Conservation (phyloP, 37 sponge, comb jelly and placozoan species). For the Beroe ovata region DNA sequence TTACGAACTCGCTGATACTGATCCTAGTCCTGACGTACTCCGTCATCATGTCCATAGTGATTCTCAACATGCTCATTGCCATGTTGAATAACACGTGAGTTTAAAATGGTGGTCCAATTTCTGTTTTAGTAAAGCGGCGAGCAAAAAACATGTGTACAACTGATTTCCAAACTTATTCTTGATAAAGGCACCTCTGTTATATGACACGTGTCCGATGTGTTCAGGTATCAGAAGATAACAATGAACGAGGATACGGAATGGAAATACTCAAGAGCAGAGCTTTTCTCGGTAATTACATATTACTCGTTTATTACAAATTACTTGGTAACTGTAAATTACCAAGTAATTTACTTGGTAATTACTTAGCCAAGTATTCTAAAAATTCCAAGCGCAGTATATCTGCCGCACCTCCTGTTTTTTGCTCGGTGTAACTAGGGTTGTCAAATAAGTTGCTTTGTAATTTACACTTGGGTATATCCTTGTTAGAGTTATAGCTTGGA, state of each 20-base stretch:
- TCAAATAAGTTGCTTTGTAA: no score
- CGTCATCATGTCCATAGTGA: conserved; percentile 2
- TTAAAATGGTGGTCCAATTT: neutral
- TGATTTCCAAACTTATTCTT: neutral
- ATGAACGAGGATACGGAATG: conserved; percentile 38
- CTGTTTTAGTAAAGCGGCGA: no score
- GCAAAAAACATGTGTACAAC: no score
- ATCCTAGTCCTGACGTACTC: conserved; percentile 10
- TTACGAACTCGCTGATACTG: neutral
- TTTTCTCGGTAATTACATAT: conserved; percentile 2
- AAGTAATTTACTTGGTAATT: no score
- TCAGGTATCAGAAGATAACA: conserved; percentile 22
- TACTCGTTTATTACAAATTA: no score
- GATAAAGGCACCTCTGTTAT: neutral
- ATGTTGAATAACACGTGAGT: conserved; percentile 43
- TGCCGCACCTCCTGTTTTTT: no score
- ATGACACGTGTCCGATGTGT: neutral
- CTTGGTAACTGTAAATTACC: no score
- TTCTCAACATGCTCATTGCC: conserved; percentile 49
- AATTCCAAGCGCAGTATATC: no score
- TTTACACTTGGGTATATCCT: no score
- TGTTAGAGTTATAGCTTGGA: no score
- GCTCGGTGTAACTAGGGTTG: no score
- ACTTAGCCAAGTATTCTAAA: no score
- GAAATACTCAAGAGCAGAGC: conserved; percentile 35